These are phyloP conservation scores for Peromyscus aztecus DNA, from an alignment of 2,797 vertebrate species.

Conservation along the genomic window DNA sequence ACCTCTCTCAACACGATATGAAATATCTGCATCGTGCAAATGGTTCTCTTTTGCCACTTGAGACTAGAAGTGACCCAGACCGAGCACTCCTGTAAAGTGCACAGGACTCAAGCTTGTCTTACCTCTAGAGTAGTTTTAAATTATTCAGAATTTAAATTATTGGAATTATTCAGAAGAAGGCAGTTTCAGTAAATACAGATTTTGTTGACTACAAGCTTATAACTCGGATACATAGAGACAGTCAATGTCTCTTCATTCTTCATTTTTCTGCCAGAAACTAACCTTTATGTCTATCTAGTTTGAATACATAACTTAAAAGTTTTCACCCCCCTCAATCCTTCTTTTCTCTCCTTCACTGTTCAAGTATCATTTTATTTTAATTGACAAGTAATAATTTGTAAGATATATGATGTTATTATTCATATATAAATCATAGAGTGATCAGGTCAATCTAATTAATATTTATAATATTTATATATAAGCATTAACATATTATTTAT, in stretches of 20 bases:
- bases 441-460: background rate
- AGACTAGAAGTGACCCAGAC: background rate
- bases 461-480: too few relatives aligned
- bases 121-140: background rate
- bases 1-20: background rate
- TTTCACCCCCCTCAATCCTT: background rate
- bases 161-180: background rate
- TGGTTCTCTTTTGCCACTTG: background rate
- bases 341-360: background rate
- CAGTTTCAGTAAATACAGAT: background rate
- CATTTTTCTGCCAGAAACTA: background rate
- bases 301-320: constrained; percentile 24
- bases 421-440: background rate
- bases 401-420: background rate
- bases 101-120: background rate
- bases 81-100: background rate
- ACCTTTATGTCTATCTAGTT: background rate
- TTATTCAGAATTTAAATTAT: background rate
- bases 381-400: background rate
- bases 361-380: background rate
- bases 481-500: too few relatives aligned
- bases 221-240: background rate
- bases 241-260: background rate
- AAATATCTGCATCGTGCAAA: constrained; percentile 20
- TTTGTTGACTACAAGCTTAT: background rate